Conservation (phyloP, 2,888 invertebrate species). For the Eulithis prunata region DNA sequence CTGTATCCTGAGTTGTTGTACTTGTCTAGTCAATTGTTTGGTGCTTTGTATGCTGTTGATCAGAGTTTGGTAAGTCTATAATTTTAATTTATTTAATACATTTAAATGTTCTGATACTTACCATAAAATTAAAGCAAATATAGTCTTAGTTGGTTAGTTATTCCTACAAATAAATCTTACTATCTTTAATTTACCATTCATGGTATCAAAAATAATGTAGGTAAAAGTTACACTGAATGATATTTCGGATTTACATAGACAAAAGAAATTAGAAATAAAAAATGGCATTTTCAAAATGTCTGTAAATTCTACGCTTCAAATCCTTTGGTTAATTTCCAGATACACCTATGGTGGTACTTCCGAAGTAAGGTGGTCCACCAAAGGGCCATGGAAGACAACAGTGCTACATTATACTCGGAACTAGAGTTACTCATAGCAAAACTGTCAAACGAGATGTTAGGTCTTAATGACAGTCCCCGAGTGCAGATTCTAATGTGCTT, state of each 20-base stretch:
- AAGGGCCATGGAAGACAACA: constrained; percentile 89
- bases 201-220: too few relatives aligned
- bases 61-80: constrained; percentile 64
- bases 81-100: too few relatives aligned
- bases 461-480: constrained; percentile 57
- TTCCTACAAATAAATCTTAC: background rate
- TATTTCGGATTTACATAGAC: too few relatives aligned
- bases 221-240: too few relatives aligned
- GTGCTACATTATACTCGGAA: constrained; percentile 86
- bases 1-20: constrained; percentile 81
- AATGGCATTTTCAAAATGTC: too few relatives aligned
- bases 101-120: too few relatives aligned
- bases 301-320: background rate
- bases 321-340: constrained; percentile 47
- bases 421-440: constrained; percentile 80
- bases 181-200: background rate
- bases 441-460: constrained; percentile 68
- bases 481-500: constrained; percentile 74
- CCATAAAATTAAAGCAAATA: too few relatives aligned
- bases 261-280: too few relatives aligned
- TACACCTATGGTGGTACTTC: constrained; percentile 89
- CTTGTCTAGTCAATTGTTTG: constrained; percentile 70
- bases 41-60: constrained; percentile 59
- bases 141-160: background rate
- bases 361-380: constrained; percentile 91